Conservation (phyloP, 2,888 invertebrate genomes). For the Dugesia japonica region DNA sequence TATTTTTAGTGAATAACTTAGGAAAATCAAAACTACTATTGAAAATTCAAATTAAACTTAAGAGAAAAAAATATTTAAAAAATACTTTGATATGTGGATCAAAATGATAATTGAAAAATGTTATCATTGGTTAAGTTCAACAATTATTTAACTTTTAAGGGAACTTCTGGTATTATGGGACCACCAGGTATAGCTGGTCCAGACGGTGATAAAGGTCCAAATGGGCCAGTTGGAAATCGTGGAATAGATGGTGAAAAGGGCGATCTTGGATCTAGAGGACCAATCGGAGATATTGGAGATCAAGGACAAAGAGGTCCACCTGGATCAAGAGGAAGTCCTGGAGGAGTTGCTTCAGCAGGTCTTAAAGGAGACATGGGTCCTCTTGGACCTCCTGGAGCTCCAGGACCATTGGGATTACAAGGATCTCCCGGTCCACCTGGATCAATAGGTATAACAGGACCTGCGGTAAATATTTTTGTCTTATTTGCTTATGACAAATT, state of each 20-base stretch:
- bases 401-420: background rate
- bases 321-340: background rate
- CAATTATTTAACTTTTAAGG: no score
- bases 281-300: conserved; percentile 20
- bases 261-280: conserved; percentile 5
- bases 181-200: conserved; percentile 14
- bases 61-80: no score
- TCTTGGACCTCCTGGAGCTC: conserved; percentile 8
- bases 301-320: conserved; percentile 22
- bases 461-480: background rate
- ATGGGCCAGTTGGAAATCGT: background rate
- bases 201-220: conserved; percentile 10
- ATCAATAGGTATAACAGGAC: background rate
- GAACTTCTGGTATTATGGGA: background rate
- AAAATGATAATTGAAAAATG: no score
- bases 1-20: no score
- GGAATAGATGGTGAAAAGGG: conserved; percentile 28
- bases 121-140: no score
- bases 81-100: no score
- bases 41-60: no score
- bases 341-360: conserved; percentile 4
- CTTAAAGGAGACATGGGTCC: conserved; percentile 28
- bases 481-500: background rate
- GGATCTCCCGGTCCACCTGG: background rate
- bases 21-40: no score